Evolutionary conservation across 1,140 invertebrate species (phyloP), one percentile per base, ranked within the genome.

Genomic region (Pachypsylla venusta): DNA sequence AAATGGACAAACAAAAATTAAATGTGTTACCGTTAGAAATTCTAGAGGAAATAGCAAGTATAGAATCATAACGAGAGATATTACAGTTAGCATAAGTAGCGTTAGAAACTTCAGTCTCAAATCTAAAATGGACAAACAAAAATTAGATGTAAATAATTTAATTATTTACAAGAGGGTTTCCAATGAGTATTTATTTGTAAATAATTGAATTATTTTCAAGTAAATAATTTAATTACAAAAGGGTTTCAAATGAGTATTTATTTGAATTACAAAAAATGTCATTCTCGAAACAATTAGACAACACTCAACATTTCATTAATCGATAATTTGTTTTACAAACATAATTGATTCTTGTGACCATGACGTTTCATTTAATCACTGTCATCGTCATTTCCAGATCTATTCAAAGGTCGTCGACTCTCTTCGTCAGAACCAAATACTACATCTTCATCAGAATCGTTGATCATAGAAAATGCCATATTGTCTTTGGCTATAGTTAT

Each of bases 391-490:
- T 81, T 79, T 14, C 74, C 69, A 25, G 72, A 68, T 54, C 73
- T 67, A 61, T 82, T 86, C 10, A 89, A 74, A 1, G 85, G 85
- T 60, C 83, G 77, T 57, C 85, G 74, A 62, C 84, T 87, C 61
- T 91, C 88, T 66, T 91, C 89, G 63, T 93, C 89, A 25, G 89
- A 95, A 63, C 90, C 93, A 70, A 95, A 97, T 63, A 95, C 87
- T 5, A 95, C 89, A 64, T 97, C 94, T 75, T 97, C 93, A 70
- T 98, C 94, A 0, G 93, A 95, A 70, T 98, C 93, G 71, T 97
- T 96, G 58, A 98, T 87, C 93, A 98, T 97, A 12, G 93, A 96
- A 72, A 97, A 89, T 5, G 91, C 86, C 53, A 93, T 93, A 76
- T 97, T 97, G 74, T 97, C 93, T 75, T 95, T 96, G 25, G 93